Conservation (phyloP, 2,113 vertebrate species). For the Tympanuchus pallidicinctus region DNA sequence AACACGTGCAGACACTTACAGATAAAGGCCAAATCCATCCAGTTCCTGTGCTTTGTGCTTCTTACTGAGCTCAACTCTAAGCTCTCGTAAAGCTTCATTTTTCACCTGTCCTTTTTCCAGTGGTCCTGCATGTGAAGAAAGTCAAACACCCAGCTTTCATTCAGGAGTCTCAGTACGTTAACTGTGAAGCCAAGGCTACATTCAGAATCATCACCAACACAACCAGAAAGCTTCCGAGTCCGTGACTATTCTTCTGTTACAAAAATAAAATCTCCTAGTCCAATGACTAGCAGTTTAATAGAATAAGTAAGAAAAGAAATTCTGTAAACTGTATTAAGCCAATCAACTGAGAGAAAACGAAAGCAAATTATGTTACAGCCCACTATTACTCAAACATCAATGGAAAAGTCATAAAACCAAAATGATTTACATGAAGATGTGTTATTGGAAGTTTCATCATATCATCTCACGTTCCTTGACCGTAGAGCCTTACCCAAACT, state of each 20-base stretch:
- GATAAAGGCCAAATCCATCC: conserved; percentile 95
- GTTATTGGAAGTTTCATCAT: neutral
- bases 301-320: neutral
- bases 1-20: conserved; percentile 79
- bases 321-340: neutral
- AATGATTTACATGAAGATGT: neutral
- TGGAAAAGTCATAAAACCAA: neutral
- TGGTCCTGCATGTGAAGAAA: conserved; percentile 82
- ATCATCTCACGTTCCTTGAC: neutral
- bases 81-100: conserved; percentile 93
- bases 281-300: neutral
- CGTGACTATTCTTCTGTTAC: neutral
- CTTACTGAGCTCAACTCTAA: conserved; percentile 96
- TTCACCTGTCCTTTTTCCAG: conserved; percentile 98
- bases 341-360: neutral
- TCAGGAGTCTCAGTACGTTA: neutral
- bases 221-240: neutral
- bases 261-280: neutral
- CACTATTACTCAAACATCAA: neutral
- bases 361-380: neutral
- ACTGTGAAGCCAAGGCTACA: neutral
- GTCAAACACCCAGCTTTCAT: neutral
- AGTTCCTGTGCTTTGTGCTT: conserved; percentile 93
- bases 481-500: conserved; percentile 89
- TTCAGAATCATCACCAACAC: neutral